A percentile compares a stretch with the other conserved stretches of the same genome.
phyloP scores from a whole-genome alignment of 2,797 vertebrate genomes.

The Enteromius argenteus region DNA sequence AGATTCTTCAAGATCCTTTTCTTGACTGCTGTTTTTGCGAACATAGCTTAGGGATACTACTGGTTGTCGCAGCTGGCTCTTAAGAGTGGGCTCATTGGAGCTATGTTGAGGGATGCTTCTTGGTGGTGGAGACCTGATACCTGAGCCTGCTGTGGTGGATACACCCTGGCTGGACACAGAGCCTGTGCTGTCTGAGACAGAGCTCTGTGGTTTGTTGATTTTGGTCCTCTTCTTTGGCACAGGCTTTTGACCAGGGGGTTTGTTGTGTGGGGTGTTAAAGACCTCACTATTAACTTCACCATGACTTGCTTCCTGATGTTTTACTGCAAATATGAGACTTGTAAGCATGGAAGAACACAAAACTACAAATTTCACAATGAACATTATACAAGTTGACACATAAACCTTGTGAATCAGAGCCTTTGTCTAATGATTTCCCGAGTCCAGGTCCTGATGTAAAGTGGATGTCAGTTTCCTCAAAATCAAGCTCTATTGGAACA shows the following conservation, averaged over 20 bases:
- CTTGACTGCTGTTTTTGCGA: slow-evolving; percentile 70
- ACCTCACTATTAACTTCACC: slow-evolving; percentile 66
- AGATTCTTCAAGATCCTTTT: slow-evolving; percentile 70
- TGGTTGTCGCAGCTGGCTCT: slow-evolving; percentile 44
- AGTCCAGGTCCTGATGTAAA: slow-evolving; percentile 36
- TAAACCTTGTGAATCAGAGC: slow-evolving; percentile 52
- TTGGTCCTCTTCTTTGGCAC: slow-evolving; percentile 90
- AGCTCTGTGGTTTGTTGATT: slow-evolving; percentile 70
- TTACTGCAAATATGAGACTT: slow-evolving; percentile 50
- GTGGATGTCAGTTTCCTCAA: slow-evolving; percentile 62
- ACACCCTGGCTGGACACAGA: slow-evolving; percentile 70
- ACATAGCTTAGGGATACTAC: slow-evolving; percentile 49
- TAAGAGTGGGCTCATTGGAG: slow-evolving; percentile 79
- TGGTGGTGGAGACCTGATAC: slow-evolving; percentile 67
- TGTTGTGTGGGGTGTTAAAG: slow-evolving; percentile 67
- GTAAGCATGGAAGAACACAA: slow-evolving; percentile 12
- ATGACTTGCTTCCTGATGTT: slow-evolving; percentile 65
- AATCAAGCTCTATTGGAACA: slow-evolving; percentile 68
- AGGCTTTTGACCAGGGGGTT: slow-evolving; percentile 74
- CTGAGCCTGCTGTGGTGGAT: slow-evolving; percentile 57
- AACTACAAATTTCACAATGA: neutral
- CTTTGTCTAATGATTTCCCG: slow-evolving; percentile 59
- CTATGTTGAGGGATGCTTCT: slow-evolving; percentile 82
- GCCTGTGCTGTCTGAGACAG: slow-evolving; percentile 67
- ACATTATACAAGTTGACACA: slow-evolving; percentile 1